These are phyloP conservation scores for Araneus ventricosus DNA, from an alignment of 1,140 invertebrate species.

Conservation along the genomic window DNA sequence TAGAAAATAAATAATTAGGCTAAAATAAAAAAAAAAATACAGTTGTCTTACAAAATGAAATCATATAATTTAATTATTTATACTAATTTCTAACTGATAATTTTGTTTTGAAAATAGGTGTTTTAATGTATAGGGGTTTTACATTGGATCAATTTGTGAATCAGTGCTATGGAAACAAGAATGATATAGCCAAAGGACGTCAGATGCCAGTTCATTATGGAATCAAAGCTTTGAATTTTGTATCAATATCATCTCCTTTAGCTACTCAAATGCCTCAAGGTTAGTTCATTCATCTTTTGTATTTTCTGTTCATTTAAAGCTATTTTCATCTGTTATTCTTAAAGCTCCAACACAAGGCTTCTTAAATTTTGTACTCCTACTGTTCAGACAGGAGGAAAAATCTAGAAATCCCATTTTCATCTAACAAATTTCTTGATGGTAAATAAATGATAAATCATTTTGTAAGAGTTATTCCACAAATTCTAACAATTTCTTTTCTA, in stretches of 20 bases:
- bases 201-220: conserved; percentile 99
- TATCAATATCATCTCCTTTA: conserved; percentile 97
- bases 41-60: neutral
- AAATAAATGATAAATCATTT: no score
- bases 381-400: no score
- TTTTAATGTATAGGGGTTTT: conserved; percentile 95
- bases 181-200: conserved; percentile 93
- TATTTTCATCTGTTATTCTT: no score
- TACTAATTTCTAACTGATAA: neutral
- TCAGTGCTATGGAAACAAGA: conserved; percentile 97
- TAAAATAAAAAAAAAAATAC: no score
- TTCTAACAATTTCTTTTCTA: no score
- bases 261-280: conserved; percentile 98
- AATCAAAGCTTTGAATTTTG: conserved; percentile 90
- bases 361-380: no score
- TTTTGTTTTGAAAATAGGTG: conserved; percentile 78
- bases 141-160: conserved; percentile 92
- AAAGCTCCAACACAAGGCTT: no score
- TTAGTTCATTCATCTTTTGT: conserved; percentile 77
- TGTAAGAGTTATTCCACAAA: no score
- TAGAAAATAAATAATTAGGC: no score
- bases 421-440: no score
- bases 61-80: neutral
- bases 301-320: no score
- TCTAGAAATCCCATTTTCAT: no score